Conservation (phyloP, 1,140 invertebrate species). For the Archivesica marissinica region DNA sequence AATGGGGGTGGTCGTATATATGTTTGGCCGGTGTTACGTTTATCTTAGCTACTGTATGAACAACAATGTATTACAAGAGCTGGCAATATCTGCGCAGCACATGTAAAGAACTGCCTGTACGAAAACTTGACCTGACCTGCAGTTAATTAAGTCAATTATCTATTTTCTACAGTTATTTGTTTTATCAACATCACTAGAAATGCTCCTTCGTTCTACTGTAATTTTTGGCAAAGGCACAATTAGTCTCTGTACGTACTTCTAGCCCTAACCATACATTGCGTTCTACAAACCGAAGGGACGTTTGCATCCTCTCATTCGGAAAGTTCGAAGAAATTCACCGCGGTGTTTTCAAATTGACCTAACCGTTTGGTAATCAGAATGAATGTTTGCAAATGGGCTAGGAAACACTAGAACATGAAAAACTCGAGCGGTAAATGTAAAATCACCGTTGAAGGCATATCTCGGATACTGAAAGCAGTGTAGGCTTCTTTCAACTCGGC, state of each 20-base stretch:
- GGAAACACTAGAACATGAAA: slow-evolving; percentile 21
- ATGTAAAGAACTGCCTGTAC: slow-evolving; percentile 33
- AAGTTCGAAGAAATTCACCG: background rate
- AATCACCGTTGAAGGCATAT: background rate
- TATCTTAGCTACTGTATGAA: too few species aligned
- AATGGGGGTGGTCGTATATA: too few species aligned
- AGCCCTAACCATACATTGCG: background rate
- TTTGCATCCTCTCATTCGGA: background rate
- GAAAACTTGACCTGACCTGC: slow-evolving; percentile 49
- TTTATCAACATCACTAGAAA: slow-evolving; percentile 46
- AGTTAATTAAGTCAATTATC: slow-evolving; percentile 59
- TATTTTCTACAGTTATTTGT: slow-evolving; percentile 54
- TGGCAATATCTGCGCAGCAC: background rate
- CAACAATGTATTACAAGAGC: background rate
- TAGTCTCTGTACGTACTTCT: slow-evolving; percentile 6
- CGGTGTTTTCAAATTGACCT: background rate
- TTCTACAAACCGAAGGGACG: background rate
- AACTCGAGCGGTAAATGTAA: slow-evolving; percentile 28
- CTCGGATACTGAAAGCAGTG: background rate
- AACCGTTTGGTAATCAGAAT: slow-evolving; percentile 5
- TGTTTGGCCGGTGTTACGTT: too few species aligned
- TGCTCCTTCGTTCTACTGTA: slow-evolving; percentile 27
- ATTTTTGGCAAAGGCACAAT: slow-evolving; percentile 44
- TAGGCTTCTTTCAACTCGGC: background rate
- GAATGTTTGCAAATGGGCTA: slow-evolving; percentile 7